Percentiles rank a stretch among this genome's conserved stretches.
These are phyloP conservation scores for Noctua fimbriata DNA, from an alignment of 2,888 invertebrate species.

Conservation along the genomic window DNA sequence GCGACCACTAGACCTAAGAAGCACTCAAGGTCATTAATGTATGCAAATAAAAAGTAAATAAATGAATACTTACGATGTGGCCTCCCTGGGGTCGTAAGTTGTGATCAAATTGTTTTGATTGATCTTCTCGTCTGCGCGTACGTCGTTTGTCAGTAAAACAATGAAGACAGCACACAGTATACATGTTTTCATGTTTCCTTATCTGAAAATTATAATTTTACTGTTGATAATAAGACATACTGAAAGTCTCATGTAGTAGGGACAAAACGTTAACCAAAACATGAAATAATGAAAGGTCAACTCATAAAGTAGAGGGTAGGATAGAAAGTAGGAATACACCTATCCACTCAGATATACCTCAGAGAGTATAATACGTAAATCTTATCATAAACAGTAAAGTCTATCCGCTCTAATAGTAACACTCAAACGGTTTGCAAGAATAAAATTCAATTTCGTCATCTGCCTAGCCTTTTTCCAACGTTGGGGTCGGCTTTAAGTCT, in stretches of 20 bases:
- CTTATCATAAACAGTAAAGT: too few species aligned
- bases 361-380: not conserved
- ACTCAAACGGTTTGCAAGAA: too few species aligned
- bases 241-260: not conserved
- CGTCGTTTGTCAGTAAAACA: slow-evolving; percentile 17
- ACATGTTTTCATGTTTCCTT: slow-evolving; percentile 45
- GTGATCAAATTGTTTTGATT: slow-evolving; percentile 31
- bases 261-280: not conserved
- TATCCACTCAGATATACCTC: not conserved
- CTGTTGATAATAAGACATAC: not conserved
- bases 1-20: not conserved
- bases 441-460: too few species aligned
- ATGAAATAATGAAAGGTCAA: not conserved
- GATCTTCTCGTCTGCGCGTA: slow-evolving; percentile 1
- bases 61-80: slow-evolving; percentile 41
- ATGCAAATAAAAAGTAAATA: not conserved
- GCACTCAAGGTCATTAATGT: not conserved
- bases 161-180: slow-evolving; percentile 23
- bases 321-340: not conserved
- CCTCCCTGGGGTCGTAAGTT: slow-evolving; percentile 16
- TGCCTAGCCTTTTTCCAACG: too few species aligned
- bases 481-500: too few species aligned
- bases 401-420: too few species aligned
- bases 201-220: slow-evolving; percentile 40
- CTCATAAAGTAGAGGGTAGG: not conserved